phyloP scores from a whole-genome alignment of 2,888 invertebrate genomes.

The Atrina japonica region DNA sequence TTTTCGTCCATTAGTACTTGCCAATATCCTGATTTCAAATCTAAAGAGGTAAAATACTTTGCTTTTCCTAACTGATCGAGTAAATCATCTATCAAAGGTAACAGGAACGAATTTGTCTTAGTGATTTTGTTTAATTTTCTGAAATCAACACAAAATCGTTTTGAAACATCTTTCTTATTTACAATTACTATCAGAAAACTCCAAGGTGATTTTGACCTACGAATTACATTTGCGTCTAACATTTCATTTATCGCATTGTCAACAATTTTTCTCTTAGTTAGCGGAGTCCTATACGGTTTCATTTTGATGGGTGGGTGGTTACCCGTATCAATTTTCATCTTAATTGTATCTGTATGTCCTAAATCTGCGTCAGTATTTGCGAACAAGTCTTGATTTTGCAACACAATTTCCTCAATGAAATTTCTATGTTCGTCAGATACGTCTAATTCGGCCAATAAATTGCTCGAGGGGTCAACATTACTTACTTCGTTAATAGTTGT shows the following conservation, averaged over 20 bases:
- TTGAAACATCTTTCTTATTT: constrained; percentile 42
- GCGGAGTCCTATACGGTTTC: constrained; percentile 40
- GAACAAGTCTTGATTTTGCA: constrained; percentile 39
- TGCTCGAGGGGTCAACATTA: neutral
- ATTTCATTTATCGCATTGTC: too few species aligned
- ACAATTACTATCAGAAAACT: too few species aligned
- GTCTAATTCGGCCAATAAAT: neutral
- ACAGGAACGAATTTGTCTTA: constrained; percentile 32
- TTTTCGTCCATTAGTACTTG: too few species aligned
- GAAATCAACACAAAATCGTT: constrained; percentile 41
- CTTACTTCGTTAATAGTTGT: neutral
- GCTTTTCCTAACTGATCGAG: too few species aligned
- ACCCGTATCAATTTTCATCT: constrained; percentile 47
- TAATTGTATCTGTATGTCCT: constrained; percentile 34
- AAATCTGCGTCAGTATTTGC: constrained; percentile 37
- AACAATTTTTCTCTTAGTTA: constrained; percentile 43
- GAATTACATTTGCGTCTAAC: constrained; percentile 44
- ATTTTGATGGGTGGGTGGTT: constrained; percentile 36
- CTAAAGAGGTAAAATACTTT: too few species aligned
- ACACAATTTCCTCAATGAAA: constrained; percentile 9
- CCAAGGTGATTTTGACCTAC: constrained; percentile 43
- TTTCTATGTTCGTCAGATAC: constrained; percentile 9
- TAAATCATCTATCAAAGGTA: constrained; percentile 41
- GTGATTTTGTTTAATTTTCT: too few species aligned
- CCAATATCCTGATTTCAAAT: too few species aligned